phyloP scores from a whole-genome alignment of 2,113 vertebrate genomes.

The Anthoscopus minutus region DNA sequence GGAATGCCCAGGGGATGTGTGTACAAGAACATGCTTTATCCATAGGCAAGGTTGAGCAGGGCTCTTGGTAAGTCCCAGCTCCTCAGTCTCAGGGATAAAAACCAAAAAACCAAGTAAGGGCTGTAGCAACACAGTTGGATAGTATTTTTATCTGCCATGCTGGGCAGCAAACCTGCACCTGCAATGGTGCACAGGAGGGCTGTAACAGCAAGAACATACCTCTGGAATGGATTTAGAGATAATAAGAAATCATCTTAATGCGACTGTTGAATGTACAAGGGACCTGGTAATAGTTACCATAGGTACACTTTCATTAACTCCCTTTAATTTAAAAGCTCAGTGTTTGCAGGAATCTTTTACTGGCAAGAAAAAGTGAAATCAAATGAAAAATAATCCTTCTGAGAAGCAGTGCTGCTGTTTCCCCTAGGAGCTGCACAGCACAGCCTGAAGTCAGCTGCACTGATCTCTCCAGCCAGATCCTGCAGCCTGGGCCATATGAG shows the following conservation, averaged over 20 bases:
- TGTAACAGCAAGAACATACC: slow-evolving; percentile 21
- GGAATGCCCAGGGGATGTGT: neutral
- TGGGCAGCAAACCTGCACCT: slow-evolving; percentile 18
- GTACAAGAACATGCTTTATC: neutral
- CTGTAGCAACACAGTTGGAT: neutral
- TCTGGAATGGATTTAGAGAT: slow-evolving; percentile 43
- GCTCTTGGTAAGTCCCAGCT: neutral
- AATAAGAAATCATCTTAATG: slow-evolving; percentile 61
- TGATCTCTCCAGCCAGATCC: neutral
- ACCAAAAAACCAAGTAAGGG: neutral
- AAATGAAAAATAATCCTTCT: neutral
- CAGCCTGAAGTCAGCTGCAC: neutral
- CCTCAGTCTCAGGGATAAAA: neutral
- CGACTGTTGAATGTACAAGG: slow-evolving; percentile 25
- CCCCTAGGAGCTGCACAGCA: neutral
- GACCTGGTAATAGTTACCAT: slow-evolving; percentile 37
- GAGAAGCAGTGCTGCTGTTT: neutral
- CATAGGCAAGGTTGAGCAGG: neutral
- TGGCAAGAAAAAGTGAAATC: neutral
- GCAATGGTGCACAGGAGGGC: slow-evolving; percentile 30
- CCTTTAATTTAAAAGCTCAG: slow-evolving; percentile 60
- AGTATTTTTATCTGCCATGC: neutral
- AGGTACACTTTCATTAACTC: slow-evolving; percentile 62
- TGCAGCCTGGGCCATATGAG: accelerated
- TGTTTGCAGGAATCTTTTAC: slow-evolving; percentile 11